A percentile compares a stretch with the other conserved stretches of the same genome.
These are phyloP conservation scores for Diachasma alloeum DNA, from an alignment of 1,140 invertebrate genomes.

Conservation along the genomic window DNA sequence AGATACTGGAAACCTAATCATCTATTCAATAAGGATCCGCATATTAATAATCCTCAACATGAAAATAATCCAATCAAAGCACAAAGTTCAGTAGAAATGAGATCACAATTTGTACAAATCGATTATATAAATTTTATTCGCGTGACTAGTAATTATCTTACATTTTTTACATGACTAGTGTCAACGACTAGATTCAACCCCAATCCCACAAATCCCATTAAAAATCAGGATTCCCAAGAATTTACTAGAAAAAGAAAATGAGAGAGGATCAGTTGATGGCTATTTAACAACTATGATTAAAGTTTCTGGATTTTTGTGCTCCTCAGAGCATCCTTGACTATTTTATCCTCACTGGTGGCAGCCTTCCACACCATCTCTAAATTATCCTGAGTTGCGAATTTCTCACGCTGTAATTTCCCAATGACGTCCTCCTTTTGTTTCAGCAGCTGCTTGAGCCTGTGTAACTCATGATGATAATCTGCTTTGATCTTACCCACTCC, in stretches of 20 bases:
- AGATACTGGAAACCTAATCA: background rate
- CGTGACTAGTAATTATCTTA: background rate
- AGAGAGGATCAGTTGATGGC: too few species aligned
- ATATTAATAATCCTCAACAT: background rate
- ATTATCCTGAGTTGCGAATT: slow-evolving; percentile 53
- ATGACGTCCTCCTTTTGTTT: slow-evolving; percentile 63
- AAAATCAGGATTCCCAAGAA: background rate
- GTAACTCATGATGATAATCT: slow-evolving; percentile 64
- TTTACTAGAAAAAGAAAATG: background rate
- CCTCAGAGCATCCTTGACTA: slow-evolving; percentile 49
- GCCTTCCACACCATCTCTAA: slow-evolving; percentile 60
- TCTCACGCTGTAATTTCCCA: slow-evolving; percentile 57
- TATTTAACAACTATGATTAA: slow-evolving; percentile 11
- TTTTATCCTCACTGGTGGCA: slow-evolving; percentile 49
- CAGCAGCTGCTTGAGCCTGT: slow-evolving; percentile 62
- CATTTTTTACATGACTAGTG: background rate
- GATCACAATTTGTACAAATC: background rate
- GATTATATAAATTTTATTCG: background rate
- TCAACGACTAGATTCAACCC: background rate
- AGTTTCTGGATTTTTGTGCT: slow-evolving; percentile 37
- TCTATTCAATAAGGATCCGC: too few species aligned
- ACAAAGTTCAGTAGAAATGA: background rate
- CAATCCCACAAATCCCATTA: background rate
- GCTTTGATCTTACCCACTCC: slow-evolving; percentile 62
- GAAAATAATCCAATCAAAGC: background rate